phyloP scores from a whole-genome alignment of 2,888 invertebrate species.

The Pristionchus mayeri region DNA sequence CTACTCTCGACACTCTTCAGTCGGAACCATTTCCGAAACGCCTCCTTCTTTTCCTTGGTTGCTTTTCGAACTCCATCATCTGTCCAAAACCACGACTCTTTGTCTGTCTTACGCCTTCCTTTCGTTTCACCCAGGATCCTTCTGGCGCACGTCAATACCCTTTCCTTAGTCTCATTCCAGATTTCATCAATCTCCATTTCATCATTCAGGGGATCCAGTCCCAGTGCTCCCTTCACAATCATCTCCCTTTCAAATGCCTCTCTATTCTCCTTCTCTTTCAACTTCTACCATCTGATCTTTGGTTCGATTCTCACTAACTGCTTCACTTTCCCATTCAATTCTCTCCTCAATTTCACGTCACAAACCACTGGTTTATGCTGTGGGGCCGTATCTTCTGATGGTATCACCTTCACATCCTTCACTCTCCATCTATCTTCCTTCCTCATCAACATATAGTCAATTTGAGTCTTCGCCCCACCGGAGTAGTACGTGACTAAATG shows the following conservation, averaged over 20 bases:
- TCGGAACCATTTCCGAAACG: background rate
- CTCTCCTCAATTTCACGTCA: background rate
- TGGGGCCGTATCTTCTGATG: background rate
- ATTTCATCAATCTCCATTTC: too few species aligned
- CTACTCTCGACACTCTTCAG: background rate
- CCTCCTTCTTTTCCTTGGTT: background rate
- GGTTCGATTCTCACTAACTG: background rate
- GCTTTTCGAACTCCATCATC: background rate
- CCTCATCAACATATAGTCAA: background rate
- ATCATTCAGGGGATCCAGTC: background rate
- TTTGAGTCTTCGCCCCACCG: background rate
- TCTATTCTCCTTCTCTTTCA: background rate
- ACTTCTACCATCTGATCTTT: background rate
- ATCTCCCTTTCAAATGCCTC: background rate
- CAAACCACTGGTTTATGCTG: conserved; percentile 9
- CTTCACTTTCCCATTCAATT: background rate
- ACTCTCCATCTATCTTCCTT: conserved; percentile 14
- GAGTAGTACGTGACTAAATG: background rate
- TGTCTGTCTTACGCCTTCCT: background rate
- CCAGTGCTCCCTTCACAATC: too few species aligned
- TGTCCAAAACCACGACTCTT: background rate
- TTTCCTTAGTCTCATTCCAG: background rate
- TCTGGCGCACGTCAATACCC: background rate
- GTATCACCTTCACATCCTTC: conserved; percentile 5
- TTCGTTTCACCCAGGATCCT: background rate